Percentiles rank a stretch among this genome's conserved stretches.
Conservation (phyloP, 2,888 invertebrate species). For the Acanthosepion pharaonis region DNA sequence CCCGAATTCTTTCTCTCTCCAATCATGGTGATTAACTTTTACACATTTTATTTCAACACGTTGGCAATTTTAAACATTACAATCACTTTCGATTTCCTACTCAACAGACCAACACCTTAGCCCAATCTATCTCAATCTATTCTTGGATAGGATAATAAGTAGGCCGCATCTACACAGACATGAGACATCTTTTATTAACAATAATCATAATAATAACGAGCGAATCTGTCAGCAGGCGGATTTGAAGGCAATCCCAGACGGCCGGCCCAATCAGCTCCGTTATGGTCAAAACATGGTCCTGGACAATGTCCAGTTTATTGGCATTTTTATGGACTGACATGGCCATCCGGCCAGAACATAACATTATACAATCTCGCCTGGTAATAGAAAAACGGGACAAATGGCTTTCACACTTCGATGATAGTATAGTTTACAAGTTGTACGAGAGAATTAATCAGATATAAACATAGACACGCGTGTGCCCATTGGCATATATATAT, state of each 20-base stretch:
- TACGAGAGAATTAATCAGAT: background rate
- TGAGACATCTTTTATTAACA: conserved; percentile 21
- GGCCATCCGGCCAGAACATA: conserved; percentile 23
- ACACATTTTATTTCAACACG: background rate
- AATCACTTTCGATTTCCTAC: background rate
- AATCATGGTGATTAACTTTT: background rate
- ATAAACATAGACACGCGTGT: background rate
- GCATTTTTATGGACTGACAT: conserved; percentile 22
- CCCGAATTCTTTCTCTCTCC: background rate
- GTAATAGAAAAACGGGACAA: conserved; percentile 16
- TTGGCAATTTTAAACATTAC: background rate
- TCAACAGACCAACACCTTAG: background rate
- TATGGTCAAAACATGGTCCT: conserved; percentile 20
- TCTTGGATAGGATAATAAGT: background rate
- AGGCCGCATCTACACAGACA: background rate
- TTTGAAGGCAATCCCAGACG: conserved; percentile 21
- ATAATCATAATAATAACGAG: background rate
- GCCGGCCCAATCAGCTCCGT: conserved; percentile 4
- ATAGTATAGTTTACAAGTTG: background rate
- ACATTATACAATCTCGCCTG: background rate
- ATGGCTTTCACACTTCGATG: conserved; percentile 20
- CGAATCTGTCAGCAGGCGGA: background rate
- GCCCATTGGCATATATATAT: background rate
- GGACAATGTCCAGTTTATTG: conserved; percentile 33
- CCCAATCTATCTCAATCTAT: background rate